phyloP scores from a whole-genome alignment of 2,888 invertebrate genomes.

The Iphiclides podalirius region DNA sequence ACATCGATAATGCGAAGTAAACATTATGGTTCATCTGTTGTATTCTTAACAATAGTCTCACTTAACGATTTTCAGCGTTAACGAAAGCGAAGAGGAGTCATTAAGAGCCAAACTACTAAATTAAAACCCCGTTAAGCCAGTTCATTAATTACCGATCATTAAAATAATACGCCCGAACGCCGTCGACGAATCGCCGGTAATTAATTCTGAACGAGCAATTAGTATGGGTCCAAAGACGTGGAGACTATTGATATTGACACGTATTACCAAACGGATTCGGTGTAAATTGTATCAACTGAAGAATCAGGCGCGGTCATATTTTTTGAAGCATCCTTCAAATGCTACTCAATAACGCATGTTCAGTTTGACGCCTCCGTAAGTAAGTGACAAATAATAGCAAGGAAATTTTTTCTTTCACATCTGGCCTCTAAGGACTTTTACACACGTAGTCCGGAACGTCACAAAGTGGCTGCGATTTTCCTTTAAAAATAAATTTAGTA shows the following conservation, averaged over 20 bases:
- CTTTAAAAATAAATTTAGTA: too few relatives aligned
- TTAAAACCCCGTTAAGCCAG: background rate
- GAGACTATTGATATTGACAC: slow-evolving; percentile 5
- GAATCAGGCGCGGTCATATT: background rate
- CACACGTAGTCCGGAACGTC: too few relatives aligned
- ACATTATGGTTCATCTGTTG: background rate
- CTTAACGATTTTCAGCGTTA: background rate
- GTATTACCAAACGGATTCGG: background rate
- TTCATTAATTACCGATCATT: slow-evolving; percentile 15
- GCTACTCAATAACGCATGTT: background rate
- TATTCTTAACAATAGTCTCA: background rate
- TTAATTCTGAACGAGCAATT: slow-evolving; percentile 22
- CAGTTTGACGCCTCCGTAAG: background rate
- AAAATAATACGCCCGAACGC: slow-evolving; percentile 10
- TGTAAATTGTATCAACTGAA: background rate
- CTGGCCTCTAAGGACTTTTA: too few relatives aligned
- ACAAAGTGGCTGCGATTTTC: too few relatives aligned
- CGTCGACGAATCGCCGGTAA: slow-evolving; percentile 10
- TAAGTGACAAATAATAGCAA: too few relatives aligned
- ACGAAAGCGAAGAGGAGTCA: background rate
- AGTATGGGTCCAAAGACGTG: slow-evolving; percentile 5
- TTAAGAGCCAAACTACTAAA: slow-evolving; percentile 2
- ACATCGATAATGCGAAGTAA: background rate
- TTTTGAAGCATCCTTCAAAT: background rate
- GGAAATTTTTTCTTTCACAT: too few relatives aligned